These are phyloP conservation scores for Machaerirhynchus nigripectus DNA, from an alignment of 2,113 vertebrate genomes.

Conservation along the genomic window DNA sequence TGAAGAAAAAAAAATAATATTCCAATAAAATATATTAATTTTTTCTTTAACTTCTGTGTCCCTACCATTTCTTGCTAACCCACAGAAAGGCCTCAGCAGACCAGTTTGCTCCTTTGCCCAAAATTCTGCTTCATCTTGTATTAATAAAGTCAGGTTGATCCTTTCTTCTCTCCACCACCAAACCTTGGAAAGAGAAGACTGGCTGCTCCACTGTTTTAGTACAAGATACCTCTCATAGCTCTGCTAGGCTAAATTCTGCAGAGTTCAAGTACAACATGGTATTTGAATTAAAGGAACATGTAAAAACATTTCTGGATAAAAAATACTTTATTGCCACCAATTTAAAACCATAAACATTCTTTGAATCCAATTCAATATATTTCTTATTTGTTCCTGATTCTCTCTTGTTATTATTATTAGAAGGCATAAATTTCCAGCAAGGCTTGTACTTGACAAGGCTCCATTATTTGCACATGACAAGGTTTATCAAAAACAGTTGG, in stretches of 20 bases:
- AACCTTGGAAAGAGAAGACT: constrained; percentile 11
- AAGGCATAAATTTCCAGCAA: constrained; percentile 78
- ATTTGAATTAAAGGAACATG: constrained; percentile 64
- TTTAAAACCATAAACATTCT: constrained; percentile 76
- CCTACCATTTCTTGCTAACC: not conserved
- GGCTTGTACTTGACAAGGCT: constrained; percentile 73
- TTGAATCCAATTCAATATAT: constrained; percentile 75
- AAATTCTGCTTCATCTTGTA: not conserved
- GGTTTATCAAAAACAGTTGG: constrained; percentile 84
- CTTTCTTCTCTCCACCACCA: not conserved
- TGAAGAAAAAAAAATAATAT: not conserved
- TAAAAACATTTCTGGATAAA: constrained; percentile 68
- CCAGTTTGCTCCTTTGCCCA: not conserved
- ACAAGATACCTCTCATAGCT: constrained; percentile 33
- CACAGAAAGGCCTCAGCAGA: not conserved
- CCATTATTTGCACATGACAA: constrained; percentile 85
- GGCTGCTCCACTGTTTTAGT: not conserved
- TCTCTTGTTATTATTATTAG: constrained; percentile 75
- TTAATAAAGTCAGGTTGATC: not conserved
- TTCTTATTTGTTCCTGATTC: constrained; percentile 78
- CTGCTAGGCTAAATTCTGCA: constrained; percentile 42
- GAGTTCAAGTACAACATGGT: constrained; percentile 60
- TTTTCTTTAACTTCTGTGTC: not conserved
- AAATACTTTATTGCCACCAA: constrained; percentile 71
- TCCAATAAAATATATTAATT: not conserved